Base-by-base conservation (phyloP, 2,113 vertebrate genomes). In the Phodopus roborovskii region DNA sequence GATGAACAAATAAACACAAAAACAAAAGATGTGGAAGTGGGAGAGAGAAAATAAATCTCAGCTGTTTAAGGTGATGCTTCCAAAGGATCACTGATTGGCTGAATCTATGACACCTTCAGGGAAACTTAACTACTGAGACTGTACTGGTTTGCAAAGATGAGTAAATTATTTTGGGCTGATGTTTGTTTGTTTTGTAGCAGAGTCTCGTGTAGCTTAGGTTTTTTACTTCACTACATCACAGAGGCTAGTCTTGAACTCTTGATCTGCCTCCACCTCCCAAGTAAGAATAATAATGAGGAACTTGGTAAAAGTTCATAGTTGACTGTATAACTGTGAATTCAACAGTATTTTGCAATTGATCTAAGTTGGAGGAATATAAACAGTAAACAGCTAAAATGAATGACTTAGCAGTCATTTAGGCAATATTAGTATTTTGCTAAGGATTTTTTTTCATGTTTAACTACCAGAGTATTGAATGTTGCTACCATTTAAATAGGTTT, bases 11-110 rank as follows among this genome's bases (percentile, higher is more conserved):
- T 96, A 58, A 88, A 19, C 70, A 74, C 45, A 66, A 94, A 97
- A 98, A 95, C 73, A 74, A 96, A 98, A 97, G 97, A 96, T 64
- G 68, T 96, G 93, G 88, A 93, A 95, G 96, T 92, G 77, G 36
- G 16, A 64, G 73, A 87, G 88, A 66, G 78, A 93, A 88, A 85
- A 62, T 92, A 97, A 90, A 95, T 85, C 64, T 82, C 83, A 90
- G 48, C 33, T 91, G 33, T 71, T 92, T 90, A 95, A 83, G 33
- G 42, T 58, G 78, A 75, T 96, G 36, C 26, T 94, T 87, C 58
- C 15, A 42, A 87, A 83, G 95, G 60, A 26, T 90, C 78, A 28
- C 22, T 84, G 26, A 71, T 39, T 5, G 26, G 79, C n/a, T 92
- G 42, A 75, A 50, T 70, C 26, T 77, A 20, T 33, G 8, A 60